Percentiles rank a stretch among this genome's conserved stretches.
Evolutionary conservation across 1,140 invertebrate genomes (phyloP).

Genomic region (Nymphalis io): DNA sequence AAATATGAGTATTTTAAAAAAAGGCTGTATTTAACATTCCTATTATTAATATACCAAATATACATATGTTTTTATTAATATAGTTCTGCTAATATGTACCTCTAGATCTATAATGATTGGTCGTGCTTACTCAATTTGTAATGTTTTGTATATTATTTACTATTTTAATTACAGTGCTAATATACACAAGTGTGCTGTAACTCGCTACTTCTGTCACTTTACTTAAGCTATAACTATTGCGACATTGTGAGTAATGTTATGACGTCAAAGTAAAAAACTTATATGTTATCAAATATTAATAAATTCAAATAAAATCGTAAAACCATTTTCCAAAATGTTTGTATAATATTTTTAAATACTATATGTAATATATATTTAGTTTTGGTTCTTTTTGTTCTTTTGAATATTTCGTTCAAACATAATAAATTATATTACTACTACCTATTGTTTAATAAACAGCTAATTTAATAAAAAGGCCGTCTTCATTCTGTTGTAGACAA

Average conservation of each 20-base stretch:
- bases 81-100: not conserved
- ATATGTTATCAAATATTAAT: not conserved
- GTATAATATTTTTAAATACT: no score
- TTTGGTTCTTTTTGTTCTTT: no score
- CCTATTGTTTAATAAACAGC: no score
- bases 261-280: not conserved
- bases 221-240: slow-evolving; percentile 5
- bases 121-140: slow-evolving; percentile 37
- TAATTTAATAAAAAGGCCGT: no score
- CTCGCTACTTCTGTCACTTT: slow-evolving; percentile 61
- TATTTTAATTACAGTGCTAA: slow-evolving; percentile 64
- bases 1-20: no score
- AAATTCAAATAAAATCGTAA: no score
- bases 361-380: no score
- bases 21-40: not conserved
- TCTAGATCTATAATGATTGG: slow-evolving; percentile 24
- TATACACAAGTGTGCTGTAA: slow-evolving; percentile 53
- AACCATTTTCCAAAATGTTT: no score
- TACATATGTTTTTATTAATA: not conserved
- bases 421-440: no score
- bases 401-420: no score
- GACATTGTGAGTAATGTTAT: not conserved
- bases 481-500: no score
- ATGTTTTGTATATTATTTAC: slow-evolving; percentile 54
- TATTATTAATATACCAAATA: not conserved